These are phyloP conservation scores for Salvelinus sp. DNA, from an alignment of 2,113 vertebrate genomes.

Conservation along the genomic window DNA sequence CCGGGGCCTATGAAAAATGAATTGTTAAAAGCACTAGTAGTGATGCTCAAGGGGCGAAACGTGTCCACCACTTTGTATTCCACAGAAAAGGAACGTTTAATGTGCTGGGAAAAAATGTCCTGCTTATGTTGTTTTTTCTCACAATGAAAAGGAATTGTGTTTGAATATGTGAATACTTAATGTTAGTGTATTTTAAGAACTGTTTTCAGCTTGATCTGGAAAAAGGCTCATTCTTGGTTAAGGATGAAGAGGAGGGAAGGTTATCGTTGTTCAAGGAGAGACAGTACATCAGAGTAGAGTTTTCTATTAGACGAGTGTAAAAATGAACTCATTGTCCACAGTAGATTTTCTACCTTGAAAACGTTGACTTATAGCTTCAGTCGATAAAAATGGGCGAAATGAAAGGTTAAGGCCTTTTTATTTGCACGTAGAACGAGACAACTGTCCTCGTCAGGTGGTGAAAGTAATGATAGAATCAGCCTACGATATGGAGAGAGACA, in stretches of 20 bases:
- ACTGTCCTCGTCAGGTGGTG: neutral
- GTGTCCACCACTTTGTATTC: conserved; percentile 13
- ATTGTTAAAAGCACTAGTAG: conserved; percentile 38
- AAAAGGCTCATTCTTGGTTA: neutral
- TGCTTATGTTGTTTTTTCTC: neutral
- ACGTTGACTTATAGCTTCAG: neutral
- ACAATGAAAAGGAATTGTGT: neutral
- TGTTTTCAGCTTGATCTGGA: neutral
- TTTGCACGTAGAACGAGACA: neutral
- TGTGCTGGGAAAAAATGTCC: neutral
- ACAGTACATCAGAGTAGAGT: neutral
- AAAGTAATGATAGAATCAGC: neutral
- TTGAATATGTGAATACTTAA: conserved; percentile 2
- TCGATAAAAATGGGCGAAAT: neutral
- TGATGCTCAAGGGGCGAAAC: conserved; percentile 6
- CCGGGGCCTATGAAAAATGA: conserved; percentile 31
- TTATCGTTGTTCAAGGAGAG: neutral
- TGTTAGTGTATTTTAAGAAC: neutral
- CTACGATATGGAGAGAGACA: neutral
- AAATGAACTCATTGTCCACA: neutral
- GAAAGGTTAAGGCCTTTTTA: neutral
- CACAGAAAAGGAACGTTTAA: neutral
- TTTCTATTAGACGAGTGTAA: neutral
- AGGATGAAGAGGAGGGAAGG: neutral
- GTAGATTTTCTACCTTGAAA: neutral